These are phyloP conservation scores for Strigamia transsilvanica DNA, from an alignment of 2,888 invertebrate genomes.

Conservation along the genomic window DNA sequence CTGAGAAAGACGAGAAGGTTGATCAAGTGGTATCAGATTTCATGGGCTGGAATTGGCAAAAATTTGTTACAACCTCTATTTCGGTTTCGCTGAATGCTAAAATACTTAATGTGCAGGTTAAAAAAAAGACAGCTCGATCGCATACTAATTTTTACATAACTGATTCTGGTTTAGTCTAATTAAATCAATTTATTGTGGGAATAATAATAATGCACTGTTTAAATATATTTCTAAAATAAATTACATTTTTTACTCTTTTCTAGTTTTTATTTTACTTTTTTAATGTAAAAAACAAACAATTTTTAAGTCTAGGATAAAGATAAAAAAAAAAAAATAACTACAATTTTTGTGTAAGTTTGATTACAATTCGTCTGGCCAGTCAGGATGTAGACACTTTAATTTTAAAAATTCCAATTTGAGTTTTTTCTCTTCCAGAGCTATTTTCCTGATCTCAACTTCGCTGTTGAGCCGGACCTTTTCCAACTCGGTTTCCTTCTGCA, in stretches of 20 bases:
- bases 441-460: not conserved
- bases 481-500: not conserved
- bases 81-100: not conserved
- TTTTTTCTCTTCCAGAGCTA: not conserved
- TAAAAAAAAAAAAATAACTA: too few relatives aligned
- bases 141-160: not conserved
- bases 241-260: too few relatives aligned
- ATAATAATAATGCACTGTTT: not conserved
- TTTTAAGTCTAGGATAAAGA: too few relatives aligned
- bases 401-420: not conserved
- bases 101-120: not conserved
- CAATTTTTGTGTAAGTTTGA: too few relatives aligned
- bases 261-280: too few relatives aligned
- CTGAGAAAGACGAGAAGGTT: not conserved
- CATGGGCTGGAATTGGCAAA: conserved; percentile 18
- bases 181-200: not conserved
- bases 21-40: not conserved
- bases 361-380: not conserved
- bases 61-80: not conserved
- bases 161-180: not conserved
- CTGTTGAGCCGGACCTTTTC: not conserved
- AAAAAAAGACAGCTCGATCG: not conserved
- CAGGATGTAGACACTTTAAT: not conserved
- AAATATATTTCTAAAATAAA: too few relatives aligned
- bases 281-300: too few relatives aligned